Conservation (phyloP, 2,797 vertebrate species). For the Gambusia yucatana region DNA sequence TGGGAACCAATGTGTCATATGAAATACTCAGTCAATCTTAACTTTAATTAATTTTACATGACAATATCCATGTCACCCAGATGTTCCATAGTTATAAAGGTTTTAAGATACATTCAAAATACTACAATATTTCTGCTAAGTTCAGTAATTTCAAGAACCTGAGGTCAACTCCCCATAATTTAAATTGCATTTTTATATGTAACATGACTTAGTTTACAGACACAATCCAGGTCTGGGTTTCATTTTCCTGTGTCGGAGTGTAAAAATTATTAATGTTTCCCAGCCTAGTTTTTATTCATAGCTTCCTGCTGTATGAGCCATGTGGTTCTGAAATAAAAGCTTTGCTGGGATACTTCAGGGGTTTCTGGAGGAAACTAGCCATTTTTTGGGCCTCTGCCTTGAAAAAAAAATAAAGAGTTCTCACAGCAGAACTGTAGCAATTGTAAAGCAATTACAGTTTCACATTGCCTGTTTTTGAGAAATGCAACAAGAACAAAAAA, state of each 20-base stretch:
- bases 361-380: constrained; percentile 71
- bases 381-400: constrained; percentile 62
- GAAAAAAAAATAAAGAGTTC: constrained; percentile 51
- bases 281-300: constrained; percentile 27
- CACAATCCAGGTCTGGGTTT: not conserved
- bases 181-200: not conserved
- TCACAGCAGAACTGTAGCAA: constrained; percentile 64
- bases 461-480: constrained; percentile 57
- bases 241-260: not conserved
- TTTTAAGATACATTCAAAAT: not conserved
- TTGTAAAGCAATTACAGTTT: constrained; percentile 80
- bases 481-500: constrained; percentile 44
- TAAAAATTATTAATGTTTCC: constrained; percentile 2
- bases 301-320: constrained; percentile 38
- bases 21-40: not conserved
- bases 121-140: not conserved
- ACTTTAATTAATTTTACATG: not conserved
- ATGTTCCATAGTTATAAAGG: not conserved
- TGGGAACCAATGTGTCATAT: too few relatives aligned
- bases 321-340: constrained; percentile 53
- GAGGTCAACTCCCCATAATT: not conserved
- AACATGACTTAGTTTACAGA: not conserved
- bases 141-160: not conserved
- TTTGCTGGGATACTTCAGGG: constrained; percentile 48
- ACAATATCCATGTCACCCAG: not conserved